Conservation (phyloP, 2,888 invertebrate genomes). For the Gymnosoma rotundatum region DNA sequence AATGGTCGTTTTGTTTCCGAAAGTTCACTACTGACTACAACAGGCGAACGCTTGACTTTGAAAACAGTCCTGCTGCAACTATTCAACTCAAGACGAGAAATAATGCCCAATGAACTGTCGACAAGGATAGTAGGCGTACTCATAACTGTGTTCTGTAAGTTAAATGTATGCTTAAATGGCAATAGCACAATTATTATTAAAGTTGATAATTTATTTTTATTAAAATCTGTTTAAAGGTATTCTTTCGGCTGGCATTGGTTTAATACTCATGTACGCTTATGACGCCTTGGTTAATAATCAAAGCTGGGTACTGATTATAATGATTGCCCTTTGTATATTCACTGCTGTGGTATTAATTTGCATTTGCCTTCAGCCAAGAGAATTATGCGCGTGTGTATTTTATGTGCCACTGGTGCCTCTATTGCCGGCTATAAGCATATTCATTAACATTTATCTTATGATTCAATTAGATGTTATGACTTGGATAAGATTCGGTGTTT, state of each 20-base stretch:
- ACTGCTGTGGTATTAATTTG: constrained; percentile 74
- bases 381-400: constrained; percentile 75
- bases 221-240: constrained; percentile 73
- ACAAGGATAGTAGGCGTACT: constrained; percentile 78
- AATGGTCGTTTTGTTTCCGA: constrained; percentile 70
- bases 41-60: constrained; percentile 73
- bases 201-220: background rate
- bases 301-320: constrained; percentile 76
- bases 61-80: constrained; percentile 75
- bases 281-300: constrained; percentile 74
- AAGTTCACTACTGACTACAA: constrained; percentile 75
- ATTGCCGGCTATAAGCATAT: constrained; percentile 90
- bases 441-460: constrained; percentile 93
- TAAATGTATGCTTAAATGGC: background rate
- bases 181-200: background rate
- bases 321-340: constrained; percentile 73
- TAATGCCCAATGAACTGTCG: constrained; percentile 76
- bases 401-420: constrained; percentile 93
- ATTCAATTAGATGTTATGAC: constrained; percentile 89
- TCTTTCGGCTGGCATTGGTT: constrained; percentile 76
- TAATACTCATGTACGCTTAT: constrained; percentile 77
- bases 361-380: constrained; percentile 80
- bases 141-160: constrained; percentile 78
- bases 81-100: constrained; percentile 76
- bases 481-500: constrained; percentile 91